phyloP scores from a whole-genome alignment of 2,888 invertebrate species.

The Pollenia griseotomentosa region DNA sequence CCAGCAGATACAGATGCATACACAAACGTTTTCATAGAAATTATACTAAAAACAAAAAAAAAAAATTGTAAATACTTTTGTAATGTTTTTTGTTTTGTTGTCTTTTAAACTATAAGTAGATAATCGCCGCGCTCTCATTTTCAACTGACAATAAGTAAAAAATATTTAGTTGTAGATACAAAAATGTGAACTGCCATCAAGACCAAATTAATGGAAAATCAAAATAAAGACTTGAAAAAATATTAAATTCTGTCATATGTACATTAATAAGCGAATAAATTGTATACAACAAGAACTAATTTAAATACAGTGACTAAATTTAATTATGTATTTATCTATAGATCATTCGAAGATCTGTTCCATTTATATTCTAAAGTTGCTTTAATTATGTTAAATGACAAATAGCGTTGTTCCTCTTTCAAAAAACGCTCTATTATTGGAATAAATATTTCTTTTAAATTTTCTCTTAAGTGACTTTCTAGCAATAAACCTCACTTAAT shows the following conservation, averaged over 20 bases:
- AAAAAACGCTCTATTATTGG: no score
- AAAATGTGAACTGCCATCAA: no score
- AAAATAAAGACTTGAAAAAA: constrained; percentile 22
- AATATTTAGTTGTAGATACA: neutral
- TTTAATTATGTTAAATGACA: no score
- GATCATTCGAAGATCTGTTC: no score
- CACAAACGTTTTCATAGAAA: constrained; percentile 20
- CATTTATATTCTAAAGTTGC: no score
- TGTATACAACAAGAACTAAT: constrained; percentile 18
- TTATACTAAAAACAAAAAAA: neutral
- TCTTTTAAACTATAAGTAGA: constrained; percentile 8
- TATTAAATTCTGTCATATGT: neutral
- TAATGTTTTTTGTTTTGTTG: neutral
- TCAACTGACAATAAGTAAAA: constrained; percentile 14
- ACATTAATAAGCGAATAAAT: constrained; percentile 1
- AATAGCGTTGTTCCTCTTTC: no score
- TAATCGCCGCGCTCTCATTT: constrained; percentile 33
- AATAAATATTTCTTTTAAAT: no score
- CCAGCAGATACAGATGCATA: constrained; percentile 34
- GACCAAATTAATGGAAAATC: neutral
- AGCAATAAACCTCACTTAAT: no score
- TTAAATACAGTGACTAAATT: constrained; percentile 27
- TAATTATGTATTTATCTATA: constrained; percentile 12
- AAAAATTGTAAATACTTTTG: no score
- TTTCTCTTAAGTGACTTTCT: no score